phyloP scores from a whole-genome alignment of 1,140 invertebrate species.

The Phocides pigmalion region DNA sequence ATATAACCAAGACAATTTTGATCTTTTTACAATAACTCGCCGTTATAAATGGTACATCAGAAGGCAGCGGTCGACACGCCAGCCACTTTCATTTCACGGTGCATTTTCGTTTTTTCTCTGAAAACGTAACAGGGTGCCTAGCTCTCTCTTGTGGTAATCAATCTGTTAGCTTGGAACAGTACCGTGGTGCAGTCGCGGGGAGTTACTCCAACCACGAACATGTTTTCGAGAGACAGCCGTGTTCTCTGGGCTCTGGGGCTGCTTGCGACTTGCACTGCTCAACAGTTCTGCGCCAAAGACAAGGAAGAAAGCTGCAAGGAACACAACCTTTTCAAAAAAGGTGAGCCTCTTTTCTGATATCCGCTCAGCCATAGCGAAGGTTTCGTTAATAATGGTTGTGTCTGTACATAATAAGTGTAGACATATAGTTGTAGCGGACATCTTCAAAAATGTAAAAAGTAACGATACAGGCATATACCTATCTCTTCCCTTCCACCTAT shows the following conservation, averaged over 20 bases:
- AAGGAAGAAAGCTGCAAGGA: slow-evolving; percentile 15
- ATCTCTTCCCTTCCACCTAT: no score
- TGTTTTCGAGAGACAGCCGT: slow-evolving; percentile 11
- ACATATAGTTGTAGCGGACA: no score
- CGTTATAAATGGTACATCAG: slow-evolving; percentile 1
- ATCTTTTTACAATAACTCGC: neutral
- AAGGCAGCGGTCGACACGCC: slow-evolving; percentile 18
- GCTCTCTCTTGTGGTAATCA: slow-evolving; percentile 49
- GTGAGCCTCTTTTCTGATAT: neutral
- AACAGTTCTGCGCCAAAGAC: slow-evolving; percentile 22
- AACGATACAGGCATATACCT: no score
- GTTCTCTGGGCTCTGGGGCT: slow-evolving; percentile 2
- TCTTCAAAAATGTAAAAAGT: no score
- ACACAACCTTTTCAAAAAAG: slow-evolving; percentile 26
- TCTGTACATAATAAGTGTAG: no score
- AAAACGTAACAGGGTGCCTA: slow-evolving; percentile 39
- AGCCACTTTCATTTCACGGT: slow-evolving; percentile 57
- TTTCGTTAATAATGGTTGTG: no score
- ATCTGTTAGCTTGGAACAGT: slow-evolving; percentile 35
- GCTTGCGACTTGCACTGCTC: neutral
- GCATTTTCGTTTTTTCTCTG: slow-evolving; percentile 43
- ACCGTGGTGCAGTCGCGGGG: slow-evolving; percentile 20
- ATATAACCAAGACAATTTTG: no score
- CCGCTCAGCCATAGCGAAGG: no score
- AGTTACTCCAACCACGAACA: slow-evolving; percentile 25